phyloP scores from a whole-genome alignment of 2,888 invertebrate species.

The Cosmia pyralina region DNA sequence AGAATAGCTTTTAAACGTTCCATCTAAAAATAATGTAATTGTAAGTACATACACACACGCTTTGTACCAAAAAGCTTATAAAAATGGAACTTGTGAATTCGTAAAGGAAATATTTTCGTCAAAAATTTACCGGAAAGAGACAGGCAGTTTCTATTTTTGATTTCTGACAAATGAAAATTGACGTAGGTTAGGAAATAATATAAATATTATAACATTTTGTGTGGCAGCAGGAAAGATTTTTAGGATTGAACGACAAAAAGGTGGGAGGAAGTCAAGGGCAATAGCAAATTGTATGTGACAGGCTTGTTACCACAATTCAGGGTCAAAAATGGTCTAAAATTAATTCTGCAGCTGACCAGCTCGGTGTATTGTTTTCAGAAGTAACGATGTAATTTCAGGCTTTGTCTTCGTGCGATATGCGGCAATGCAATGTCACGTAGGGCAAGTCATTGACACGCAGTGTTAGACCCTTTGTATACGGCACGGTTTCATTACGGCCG shows the following conservation, averaged over 20 bases:
- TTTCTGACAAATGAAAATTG: slow-evolving; percentile 60
- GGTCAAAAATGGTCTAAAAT: too few relatives aligned
- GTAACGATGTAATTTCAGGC: too few relatives aligned
- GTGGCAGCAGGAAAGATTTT: slow-evolving; percentile 6
- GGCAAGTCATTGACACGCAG: slow-evolving; percentile 22
- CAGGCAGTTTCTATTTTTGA: slow-evolving; percentile 34
- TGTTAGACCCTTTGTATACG: too few relatives aligned
- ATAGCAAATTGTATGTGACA: slow-evolving; percentile 10
- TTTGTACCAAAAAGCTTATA: slow-evolving; percentile 1
- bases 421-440: background rate
- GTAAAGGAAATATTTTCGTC: slow-evolving; percentile 30
- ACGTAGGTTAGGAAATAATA: slow-evolving; percentile 51
- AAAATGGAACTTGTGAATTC: slow-evolving; percentile 17
- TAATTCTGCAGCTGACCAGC: too few relatives aligned
- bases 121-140: slow-evolving; percentile 31
- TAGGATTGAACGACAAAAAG: slow-evolving; percentile 5
- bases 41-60: too few relatives aligned
- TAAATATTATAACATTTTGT: slow-evolving; percentile 51
- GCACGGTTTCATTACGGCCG: too few relatives aligned
- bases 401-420: too few relatives aligned
- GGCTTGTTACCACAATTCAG: background rate
- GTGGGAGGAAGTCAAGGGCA: slow-evolving; percentile 24
- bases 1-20: background rate
- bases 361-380: too few relatives aligned
- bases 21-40: background rate